phyloP scores from a whole-genome alignment of 2,113 vertebrate species.

The Chaetops frenatus region DNA sequence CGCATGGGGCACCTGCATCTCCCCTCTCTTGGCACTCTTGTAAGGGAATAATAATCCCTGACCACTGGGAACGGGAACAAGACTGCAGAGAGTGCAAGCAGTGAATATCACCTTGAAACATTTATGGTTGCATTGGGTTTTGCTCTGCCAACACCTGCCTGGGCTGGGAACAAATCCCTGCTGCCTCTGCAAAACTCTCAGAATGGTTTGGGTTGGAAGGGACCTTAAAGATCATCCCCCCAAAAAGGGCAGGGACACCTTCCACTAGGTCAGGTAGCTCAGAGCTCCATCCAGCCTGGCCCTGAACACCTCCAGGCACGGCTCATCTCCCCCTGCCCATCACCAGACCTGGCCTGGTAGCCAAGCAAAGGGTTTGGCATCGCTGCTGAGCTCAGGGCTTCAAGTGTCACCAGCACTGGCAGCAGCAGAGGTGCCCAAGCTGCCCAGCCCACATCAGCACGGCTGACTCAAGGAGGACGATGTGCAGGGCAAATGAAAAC shows the following conservation, averaged over 20 bases:
- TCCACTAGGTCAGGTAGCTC: neutral
- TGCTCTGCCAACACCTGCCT: neutral
- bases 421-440: neutral
- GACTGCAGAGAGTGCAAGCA: neutral
- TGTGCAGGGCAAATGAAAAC: neutral
- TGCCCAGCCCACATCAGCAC: neutral
- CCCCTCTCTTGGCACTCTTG: neutral
- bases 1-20: rapidly evolving
- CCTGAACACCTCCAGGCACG: neutral
- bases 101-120: neutral
- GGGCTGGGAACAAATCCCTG: neutral
- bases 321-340: neutral
- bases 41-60: neutral
- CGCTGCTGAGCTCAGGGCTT: neutral
- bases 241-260: neutral
- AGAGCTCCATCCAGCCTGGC: neutral
- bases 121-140: neutral
- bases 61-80: neutral
- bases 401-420: rapidly evolving
- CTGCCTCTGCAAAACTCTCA: neutral
- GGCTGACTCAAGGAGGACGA: neutral
- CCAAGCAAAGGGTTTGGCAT: neutral
- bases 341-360: rapidly evolving
- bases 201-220: neutral
- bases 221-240: neutral